Conservation (phyloP, 2,113 vertebrate species). For the Geococcyx californianus region DNA sequence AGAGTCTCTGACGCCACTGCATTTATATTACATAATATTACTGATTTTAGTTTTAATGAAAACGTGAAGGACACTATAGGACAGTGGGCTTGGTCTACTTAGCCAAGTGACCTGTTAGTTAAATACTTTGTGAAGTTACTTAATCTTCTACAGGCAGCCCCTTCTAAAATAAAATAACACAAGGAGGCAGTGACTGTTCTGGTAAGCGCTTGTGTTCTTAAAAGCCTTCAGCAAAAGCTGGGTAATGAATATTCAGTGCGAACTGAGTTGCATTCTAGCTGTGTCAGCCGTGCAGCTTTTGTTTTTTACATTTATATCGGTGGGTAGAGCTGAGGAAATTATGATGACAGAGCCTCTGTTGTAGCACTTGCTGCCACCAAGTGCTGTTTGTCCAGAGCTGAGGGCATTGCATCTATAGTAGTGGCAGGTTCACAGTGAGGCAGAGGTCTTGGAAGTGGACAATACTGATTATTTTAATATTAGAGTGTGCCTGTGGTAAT, state of each 20-base stretch:
- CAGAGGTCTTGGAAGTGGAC: not conserved
- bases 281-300: not conserved
- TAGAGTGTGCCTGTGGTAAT: not conserved
- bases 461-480: not conserved
- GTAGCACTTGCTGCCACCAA: not conserved
- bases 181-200: not conserved
- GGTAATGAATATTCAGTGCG: constrained; percentile 7
- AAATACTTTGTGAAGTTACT: constrained; percentile 4
- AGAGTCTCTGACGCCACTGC: constrained; percentile 9
- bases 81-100: constrained; percentile 4
- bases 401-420: not conserved
- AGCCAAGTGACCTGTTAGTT: constrained; percentile 32
- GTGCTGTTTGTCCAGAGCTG: not conserved
- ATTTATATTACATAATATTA: constrained; percentile 47
- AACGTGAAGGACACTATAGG: constrained; percentile 27
- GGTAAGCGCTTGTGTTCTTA: not conserved
- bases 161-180: not conserved
- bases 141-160: not conserved
- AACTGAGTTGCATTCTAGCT: not conserved
- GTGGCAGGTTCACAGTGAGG: not conserved
- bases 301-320: not conserved
- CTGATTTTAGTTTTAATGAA: constrained; percentile 49
- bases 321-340: not conserved
- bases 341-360: not conserved
- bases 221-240: not conserved